Evolutionary conservation across 2,888 invertebrate species (phyloP).

Genomic region (Creontiades dilutus): DNA sequence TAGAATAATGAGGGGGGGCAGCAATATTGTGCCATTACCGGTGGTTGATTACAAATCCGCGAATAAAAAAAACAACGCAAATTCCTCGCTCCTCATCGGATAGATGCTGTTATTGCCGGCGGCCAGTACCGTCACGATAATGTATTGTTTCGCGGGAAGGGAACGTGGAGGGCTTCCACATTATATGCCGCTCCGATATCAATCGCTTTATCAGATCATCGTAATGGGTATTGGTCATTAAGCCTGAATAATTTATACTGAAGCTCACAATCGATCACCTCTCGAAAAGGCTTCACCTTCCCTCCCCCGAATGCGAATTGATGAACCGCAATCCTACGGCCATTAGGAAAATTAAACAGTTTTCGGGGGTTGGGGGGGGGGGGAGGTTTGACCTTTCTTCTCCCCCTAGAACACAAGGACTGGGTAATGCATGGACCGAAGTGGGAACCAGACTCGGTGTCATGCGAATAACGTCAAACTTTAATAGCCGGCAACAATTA

Average conservation of each 20-base stretch:
- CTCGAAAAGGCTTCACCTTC: not conserved
- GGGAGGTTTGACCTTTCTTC: not conserved
- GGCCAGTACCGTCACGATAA: not conserved
- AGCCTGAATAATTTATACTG: conserved; percentile 66
- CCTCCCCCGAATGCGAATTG: conserved; percentile 46
- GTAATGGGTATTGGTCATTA: conserved; percentile 68
- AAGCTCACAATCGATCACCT: conserved; percentile 60
- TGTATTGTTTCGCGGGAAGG: conserved; percentile 20
- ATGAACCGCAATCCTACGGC: conserved; percentile 61
- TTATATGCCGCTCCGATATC: conserved; percentile 27
- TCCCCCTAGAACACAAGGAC: conserved; percentile 42
- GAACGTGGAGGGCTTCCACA: not conserved
- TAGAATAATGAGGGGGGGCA: not conserved
- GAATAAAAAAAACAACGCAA: not conserved
- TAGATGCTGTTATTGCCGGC: conserved; percentile 41
- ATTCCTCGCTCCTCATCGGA: not conserved
- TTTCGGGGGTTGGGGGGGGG: no score
- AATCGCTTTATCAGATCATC: conserved; percentile 59
- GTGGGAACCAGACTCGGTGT: not conserved
- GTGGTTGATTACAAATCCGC: conserved; percentile 6
- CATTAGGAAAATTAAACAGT: conserved; percentile 66
- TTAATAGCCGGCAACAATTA: conserved; percentile 60
- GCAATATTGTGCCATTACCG: not conserved
- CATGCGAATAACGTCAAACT: conserved; percentile 55
- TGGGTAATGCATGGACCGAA: conserved; percentile 51